phyloP scores from a whole-genome alignment of 2,113 vertebrate genomes.

The Equus quagga region DNA sequence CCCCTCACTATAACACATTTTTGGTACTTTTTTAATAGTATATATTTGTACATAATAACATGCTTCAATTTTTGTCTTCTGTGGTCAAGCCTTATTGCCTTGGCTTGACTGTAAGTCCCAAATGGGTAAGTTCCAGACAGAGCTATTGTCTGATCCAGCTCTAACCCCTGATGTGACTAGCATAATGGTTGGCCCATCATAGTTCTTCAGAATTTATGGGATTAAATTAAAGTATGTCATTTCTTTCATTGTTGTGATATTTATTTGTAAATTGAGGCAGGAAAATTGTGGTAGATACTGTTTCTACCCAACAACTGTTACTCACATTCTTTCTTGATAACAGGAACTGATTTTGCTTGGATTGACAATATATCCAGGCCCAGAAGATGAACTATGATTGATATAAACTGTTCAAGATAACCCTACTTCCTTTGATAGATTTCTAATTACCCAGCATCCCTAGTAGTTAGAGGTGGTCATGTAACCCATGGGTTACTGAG shows the following conservation, averaged over 20 bases:
- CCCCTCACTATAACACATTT: background rate
- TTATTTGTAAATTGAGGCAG: conserved; percentile 1
- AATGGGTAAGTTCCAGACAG: background rate
- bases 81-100: background rate
- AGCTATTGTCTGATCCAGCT: background rate
- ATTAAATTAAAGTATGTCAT: background rate
- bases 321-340: conserved; percentile 9
- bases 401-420: background rate
- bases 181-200: background rate
- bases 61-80: background rate
- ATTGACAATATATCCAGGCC: background rate
- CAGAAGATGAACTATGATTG: background rate
- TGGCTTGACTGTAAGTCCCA: background rate
- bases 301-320: background rate
- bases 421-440: background rate
- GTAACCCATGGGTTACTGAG: background rate
- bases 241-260: background rate
- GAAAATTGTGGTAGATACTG: background rate
- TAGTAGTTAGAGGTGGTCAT: background rate
- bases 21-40: conserved; percentile 17
- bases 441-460: background rate
- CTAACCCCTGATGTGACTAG: background rate
- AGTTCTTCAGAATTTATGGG: background rate
- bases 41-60: background rate
- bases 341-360: background rate